Conservation (phyloP, 2,113 vertebrate species). For the Engraulis encrasicolus region DNA sequence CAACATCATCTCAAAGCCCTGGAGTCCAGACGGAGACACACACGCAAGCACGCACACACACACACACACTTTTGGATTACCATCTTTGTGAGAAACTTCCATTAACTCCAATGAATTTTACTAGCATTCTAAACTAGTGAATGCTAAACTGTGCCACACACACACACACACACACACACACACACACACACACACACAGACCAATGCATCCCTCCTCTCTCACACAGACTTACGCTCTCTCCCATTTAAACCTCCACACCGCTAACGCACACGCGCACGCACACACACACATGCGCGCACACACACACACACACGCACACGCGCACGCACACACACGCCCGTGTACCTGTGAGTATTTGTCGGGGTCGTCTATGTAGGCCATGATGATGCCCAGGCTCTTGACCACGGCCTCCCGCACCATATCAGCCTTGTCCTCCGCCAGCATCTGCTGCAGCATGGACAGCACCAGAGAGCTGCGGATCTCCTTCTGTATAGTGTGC, state of each 20-base stretch:
- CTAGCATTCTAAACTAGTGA: too few species aligned
- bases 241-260: too few species aligned
- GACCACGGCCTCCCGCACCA: constrained; percentile 98
- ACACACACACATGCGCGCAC: background rate
- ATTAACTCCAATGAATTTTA: too few species aligned
- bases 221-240: too few species aligned
- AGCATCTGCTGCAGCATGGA: constrained; percentile 99
- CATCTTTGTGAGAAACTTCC: too few species aligned
- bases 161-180: too few species aligned
- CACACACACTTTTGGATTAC: background rate
- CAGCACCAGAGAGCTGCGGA: constrained; percentile 95
- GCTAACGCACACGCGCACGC: background rate
- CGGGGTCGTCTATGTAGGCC: constrained; percentile 96
- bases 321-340: constrained; percentile 32
- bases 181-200: too few species aligned
- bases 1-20: constrained; percentile 97
- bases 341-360: constrained; percentile 95
- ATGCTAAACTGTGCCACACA: too few species aligned
- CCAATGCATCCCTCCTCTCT: too few species aligned
- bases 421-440: constrained; percentile 95
- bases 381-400: constrained; percentile 98
- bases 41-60: constrained; percentile 55
- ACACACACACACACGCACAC: constrained; percentile 16
- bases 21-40: too few species aligned
- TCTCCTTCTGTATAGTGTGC: constrained; percentile 95